A percentile compares a stretch with the other conserved stretches of the same genome.
Conservation (phyloP, 2,113 vertebrate genomes). For the Equus quagga region DNA sequence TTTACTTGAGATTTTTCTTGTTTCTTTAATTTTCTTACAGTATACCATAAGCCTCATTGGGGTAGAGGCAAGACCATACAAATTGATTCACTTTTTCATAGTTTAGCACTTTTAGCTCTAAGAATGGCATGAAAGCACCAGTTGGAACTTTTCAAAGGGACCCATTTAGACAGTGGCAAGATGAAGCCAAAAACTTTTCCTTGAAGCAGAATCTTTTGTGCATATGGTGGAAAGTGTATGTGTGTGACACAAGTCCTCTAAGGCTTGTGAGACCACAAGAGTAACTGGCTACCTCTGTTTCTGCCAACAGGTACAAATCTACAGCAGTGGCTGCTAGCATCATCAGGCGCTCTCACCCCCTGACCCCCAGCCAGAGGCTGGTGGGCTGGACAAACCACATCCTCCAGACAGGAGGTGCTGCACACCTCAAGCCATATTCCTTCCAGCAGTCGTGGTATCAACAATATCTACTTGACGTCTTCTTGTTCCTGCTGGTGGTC, state of each 20-base stretch:
- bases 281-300: not conserved
- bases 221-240: not conserved
- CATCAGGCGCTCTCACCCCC: constrained; percentile 84
- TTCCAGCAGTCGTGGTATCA: constrained; percentile 85
- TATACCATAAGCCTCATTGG: not conserved
- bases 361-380: constrained; percentile 81
- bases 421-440: constrained; percentile 81
- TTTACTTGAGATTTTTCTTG: no score
- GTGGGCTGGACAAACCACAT: constrained; percentile 87
- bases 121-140: not conserved
- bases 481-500: constrained; percentile 74
- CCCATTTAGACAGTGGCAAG: not conserved
- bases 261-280: not conserved
- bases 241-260: not conserved
- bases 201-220: not conserved
- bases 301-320: constrained; percentile 84
- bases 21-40: not conserved
- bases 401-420: constrained; percentile 80
- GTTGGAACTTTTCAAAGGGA: not conserved
- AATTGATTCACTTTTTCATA: not conserved
- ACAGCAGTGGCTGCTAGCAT: constrained; percentile 82
- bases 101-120: not conserved
- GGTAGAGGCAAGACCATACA: not conserved
- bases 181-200: not conserved
- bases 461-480: constrained; percentile 84